Percentiles rank a stretch among this genome's conserved stretches.
These are phyloP conservation scores for Netelia inedita DNA, from an alignment of 2,888 invertebrate species.

Conservation along the genomic window DNA sequence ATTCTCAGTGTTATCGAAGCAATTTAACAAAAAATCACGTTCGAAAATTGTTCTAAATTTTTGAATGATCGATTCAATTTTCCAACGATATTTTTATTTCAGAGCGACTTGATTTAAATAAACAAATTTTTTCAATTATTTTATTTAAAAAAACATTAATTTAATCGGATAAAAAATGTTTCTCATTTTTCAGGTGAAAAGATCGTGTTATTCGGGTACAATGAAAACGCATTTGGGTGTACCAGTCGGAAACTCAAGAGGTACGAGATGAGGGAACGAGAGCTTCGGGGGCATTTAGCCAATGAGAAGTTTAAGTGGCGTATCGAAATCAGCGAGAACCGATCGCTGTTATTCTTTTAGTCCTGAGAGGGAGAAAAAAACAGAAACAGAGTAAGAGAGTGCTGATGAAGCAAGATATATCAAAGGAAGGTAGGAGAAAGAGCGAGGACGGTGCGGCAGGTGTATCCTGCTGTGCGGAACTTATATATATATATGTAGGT, in stretches of 20 bases:
- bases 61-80: no score
- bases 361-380: conserved; percentile 2
- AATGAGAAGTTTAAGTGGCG: conserved; percentile 55
- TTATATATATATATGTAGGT: neutral
- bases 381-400: conserved; percentile 9
- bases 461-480: conserved; percentile 39
- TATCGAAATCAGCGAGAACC: conserved; percentile 64
- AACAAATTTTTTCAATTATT: no score
- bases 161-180: no score
- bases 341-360: conserved; percentile 44
- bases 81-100: no score
- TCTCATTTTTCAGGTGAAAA: no score
- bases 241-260: neutral
- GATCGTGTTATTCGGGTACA: no score
- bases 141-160: no score
- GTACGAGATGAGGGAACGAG: neutral
- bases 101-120: no score
- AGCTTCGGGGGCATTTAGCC: neutral
- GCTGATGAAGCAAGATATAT: neutral
- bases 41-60: no score
- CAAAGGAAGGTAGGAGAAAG: conserved; percentile 16
- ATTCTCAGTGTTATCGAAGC: no score
- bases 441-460: conserved; percentile 48
- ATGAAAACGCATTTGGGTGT: neutral
- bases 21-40: no score